Evolutionary conservation across 2,797 vertebrate species (phyloP), one percentile per base, ranked within the genome.

Genomic region (Australoheros facetus): DNA sequence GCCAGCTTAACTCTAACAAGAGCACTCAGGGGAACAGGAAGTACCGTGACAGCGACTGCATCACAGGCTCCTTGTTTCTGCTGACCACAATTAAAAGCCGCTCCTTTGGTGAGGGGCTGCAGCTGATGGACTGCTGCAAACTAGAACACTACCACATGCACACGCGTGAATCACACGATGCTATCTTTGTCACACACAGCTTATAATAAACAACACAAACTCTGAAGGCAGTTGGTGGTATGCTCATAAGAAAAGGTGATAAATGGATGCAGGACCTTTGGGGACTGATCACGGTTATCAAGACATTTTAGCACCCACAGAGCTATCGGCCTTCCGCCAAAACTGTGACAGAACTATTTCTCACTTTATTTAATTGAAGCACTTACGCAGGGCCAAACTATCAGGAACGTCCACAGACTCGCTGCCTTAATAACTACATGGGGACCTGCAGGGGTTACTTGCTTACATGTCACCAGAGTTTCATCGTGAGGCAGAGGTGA

Each of bases 101-200:
- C 1, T 7, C 1, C 39, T 13, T 54, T 14, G 60, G 28, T 26
- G 72, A 12, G 10, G n/a, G 59, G 48, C 74, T 57, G 30, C 30
- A 64, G 59, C 54, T 73, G 78, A 39, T 21, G 57, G 71, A 69
- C 64, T 53, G 48, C 73, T 73, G 57, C 4, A 5, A 79, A 62
- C 12, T 17, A 30, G 28, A 69, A 51, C 10, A 13, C 51, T 13
- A 48, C 17, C 42, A 69, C 42, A 0, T 30, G 9, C 10, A 69
- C 10, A 51, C 26, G 30, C 5, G 17, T 51, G 0, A 51, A 30
- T n/a, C 42, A 51, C 19, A 19, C 0, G 45, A 8, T 5, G 13
- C 45, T 12, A 32, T 51, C 64, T 51, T 69, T 13, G 51, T 51
- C 45, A 51, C 26, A 69, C 13, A 19, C 23, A 51, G 26, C 16